Evolutionary conservation across 2,797 vertebrate genomes (phyloP).

Genomic region (Acipenser ruthenus): DNA sequence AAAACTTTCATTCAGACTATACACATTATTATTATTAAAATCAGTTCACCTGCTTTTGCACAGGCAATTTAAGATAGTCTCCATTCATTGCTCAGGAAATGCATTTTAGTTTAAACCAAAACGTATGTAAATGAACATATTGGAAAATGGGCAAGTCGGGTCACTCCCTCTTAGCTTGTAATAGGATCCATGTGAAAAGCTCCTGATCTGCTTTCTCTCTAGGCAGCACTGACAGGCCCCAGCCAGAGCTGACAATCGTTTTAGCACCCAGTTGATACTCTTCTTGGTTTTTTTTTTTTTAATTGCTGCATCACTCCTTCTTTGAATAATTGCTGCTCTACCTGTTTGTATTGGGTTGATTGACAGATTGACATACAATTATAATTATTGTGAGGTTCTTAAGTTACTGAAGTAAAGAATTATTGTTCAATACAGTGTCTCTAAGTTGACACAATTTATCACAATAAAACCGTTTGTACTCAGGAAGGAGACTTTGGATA

Average conservation of each 20-base stretch:
- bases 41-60: too few relatives aligned
- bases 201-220: neutral
- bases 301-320: neutral
- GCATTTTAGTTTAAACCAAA: too few relatives aligned
- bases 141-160: neutral
- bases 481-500: neutral
- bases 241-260: neutral
- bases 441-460: neutral
- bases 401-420: slow-evolving; percentile 4
- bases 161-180: neutral
- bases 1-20: too few relatives aligned
- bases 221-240: neutral
- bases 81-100: too few relatives aligned
- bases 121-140: neutral
- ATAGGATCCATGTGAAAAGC: neutral
- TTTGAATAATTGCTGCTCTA: neutral
- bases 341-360: neutral
- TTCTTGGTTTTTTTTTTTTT: too few relatives aligned
- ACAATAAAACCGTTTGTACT: neutral
- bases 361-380: neutral
- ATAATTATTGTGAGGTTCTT: neutral
- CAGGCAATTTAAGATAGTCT: too few relatives aligned
- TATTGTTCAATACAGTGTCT: neutral
- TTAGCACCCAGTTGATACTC: neutral
- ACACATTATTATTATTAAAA: too few relatives aligned